Evolutionary conservation across 2,888 invertebrate species (phyloP), one percentile per base, ranked within the genome.

Genomic region (Volucella inanis): DNA sequence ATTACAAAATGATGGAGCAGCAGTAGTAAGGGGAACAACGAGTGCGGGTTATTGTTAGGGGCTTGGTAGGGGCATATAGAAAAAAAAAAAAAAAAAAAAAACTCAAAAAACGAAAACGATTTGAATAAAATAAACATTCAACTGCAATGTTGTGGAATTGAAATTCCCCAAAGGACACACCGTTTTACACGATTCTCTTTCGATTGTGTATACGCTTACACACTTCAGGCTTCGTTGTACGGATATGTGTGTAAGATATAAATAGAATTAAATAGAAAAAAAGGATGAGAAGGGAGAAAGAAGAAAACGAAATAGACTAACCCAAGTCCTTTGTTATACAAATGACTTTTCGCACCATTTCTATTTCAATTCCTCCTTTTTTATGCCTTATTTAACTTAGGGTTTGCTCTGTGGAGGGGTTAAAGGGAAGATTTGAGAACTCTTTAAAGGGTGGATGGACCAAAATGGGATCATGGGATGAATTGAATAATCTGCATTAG

Each of bases 101-200:
- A 45, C 38, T 59, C 47, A 50, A 64, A 61, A n/a, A 41, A 75
- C 8, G n/a, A 54, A 83, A 85, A 71, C 84, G 62, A 85, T 85
- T 85, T 85, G 81, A 80, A 85, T 85, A 85, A 85, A 72, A 85
- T 85, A 81, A 85, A 81, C 85, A 85, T 85, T 85, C 72, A 72
- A 77, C 62, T 81, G 76, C 81, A 85, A 77, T 85, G 81, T 85
- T 81, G 80, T 68, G 81, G 80, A 85, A 85, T 85, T 85, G 81
- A 77, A 85, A 81, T 81, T 77, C 85, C 76, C 67, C 76, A 77
- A 85, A 77, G 72, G 71, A 80, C 59, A 78, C 47, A 78, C 64
- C 47, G 47, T 47, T 76, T 2, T 74, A 61, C 59, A 65, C 64
- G 45, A 15, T 15, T 71, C 49, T 72, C 11, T 14, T 65, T 71